Conservation (phyloP, 2,888 invertebrate species). For the Seladonia tumulorum region DNA sequence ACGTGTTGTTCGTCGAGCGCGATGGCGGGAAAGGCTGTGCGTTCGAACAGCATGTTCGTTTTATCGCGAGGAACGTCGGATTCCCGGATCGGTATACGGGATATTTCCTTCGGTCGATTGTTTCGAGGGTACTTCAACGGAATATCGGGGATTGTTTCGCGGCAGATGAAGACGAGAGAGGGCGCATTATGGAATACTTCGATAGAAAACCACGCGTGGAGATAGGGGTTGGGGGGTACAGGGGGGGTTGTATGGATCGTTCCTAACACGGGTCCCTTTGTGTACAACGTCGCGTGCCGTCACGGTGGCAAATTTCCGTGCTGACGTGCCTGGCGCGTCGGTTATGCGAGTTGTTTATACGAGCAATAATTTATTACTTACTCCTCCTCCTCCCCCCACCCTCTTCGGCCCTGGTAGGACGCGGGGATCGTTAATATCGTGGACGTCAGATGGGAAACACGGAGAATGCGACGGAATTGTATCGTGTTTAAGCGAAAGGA, state of each 20-base stretch:
- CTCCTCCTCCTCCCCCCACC: slow-evolving; percentile 8
- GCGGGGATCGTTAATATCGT: slow-evolving; percentile 57
- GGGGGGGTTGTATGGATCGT: slow-evolving; percentile 31
- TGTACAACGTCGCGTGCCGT: slow-evolving; percentile 60
- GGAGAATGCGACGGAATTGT: slow-evolving; percentile 48
- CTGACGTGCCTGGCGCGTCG: slow-evolving; percentile 59
- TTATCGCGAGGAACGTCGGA: not conserved
- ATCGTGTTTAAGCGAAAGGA: slow-evolving; percentile 35
- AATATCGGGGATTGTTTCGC: slow-evolving; percentile 29
- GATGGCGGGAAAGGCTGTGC: not conserved
- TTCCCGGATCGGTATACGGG: not conserved
- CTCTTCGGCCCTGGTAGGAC: not conserved
- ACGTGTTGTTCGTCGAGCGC: not conserved
- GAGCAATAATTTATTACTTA: slow-evolving; percentile 68
- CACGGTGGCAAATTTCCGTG: slow-evolving; percentile 60
- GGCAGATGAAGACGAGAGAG: slow-evolving; percentile 37
- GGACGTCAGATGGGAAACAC: slow-evolving; percentile 52
- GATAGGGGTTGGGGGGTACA: not conserved
- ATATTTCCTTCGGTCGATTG: slow-evolving; percentile 10
- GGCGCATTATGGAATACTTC: slow-evolving; percentile 32
- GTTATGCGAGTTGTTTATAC: slow-evolving; percentile 68
- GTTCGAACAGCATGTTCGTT: not conserved
- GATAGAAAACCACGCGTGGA: slow-evolving; percentile 32
- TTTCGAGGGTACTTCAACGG: not conserved
- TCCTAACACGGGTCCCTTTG: slow-evolving; percentile 31